A percentile compares a stretch with the other conserved stretches of the same genome.
These are phyloP conservation scores for Lasioglossum villosulum DNA, from an alignment of 2,888 invertebrate species.

Conservation along the genomic window DNA sequence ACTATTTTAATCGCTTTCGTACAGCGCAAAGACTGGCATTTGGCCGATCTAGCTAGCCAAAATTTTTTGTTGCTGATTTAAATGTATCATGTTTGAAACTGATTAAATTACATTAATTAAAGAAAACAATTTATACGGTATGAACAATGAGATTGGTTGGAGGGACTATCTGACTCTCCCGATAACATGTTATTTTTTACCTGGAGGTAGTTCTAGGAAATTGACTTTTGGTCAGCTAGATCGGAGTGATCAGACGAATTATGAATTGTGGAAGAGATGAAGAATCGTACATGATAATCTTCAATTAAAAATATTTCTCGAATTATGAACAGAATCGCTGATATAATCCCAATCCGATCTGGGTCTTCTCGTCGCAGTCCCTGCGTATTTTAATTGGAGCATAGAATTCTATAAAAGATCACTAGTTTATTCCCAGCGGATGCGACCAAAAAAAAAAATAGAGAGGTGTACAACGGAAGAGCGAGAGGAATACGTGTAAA, in stretches of 20 bases:
- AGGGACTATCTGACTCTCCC: too few relatives aligned
- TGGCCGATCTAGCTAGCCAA: too few relatives aligned
- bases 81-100: too few relatives aligned
- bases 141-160: too few relatives aligned
- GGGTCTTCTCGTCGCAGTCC: background rate
- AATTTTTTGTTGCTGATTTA: too few relatives aligned
- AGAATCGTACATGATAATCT: background rate
- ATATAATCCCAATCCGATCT: background rate
- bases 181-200: too few relatives aligned
- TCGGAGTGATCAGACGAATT: background rate
- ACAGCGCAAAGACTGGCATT: background rate
- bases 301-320: background rate
- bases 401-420: conserved; percentile 1
- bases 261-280: background rate
- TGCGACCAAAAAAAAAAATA: background rate
- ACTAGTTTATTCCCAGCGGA: background rate
- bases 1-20: background rate
- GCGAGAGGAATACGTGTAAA: conserved; percentile 59
- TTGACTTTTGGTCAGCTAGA: too few relatives aligned
- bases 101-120: too few relatives aligned
- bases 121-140: too few relatives aligned
- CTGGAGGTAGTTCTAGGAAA: too few relatives aligned
- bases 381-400: background rate
- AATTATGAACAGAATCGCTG: background rate
- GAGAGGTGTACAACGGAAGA: background rate